Base-by-base conservation (phyloP, 2,797 vertebrate genomes). In the Cossypha caffra region DNA sequence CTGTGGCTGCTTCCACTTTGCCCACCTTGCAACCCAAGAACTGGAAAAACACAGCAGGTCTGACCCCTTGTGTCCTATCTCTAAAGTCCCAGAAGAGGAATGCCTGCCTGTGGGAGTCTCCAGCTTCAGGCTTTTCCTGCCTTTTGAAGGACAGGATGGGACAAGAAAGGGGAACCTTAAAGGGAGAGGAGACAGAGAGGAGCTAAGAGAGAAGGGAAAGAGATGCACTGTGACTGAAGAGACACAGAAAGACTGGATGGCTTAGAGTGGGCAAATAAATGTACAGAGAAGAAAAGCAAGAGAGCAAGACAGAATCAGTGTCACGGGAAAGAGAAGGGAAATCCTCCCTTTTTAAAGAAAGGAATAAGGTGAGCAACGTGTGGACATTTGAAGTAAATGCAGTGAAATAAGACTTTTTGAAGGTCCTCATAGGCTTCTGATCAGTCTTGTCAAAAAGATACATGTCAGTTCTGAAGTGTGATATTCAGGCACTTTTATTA, bases 51-150 rank as follows among this genome's bases (percentile, higher is more conserved):
- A 29, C 31, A 83, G 43, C 2, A 80, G 18, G 16, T 78, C 42
- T 42, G n/a, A 52, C 4, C 5, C 13, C 20, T 73, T 11, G 1
- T 16, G 29, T 90, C 83, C n/a, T 5, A 0, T 7, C 38, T 75
- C 57, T 78, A 20, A 72, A 83, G 47, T 40, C 26, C 21, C 58
- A 55, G 23, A 75, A 76, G 11, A 87, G 19, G 31, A 90, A 57
- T 38, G 35, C 28, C 33, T 62, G 17, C 11, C 28, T 1, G 0
- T 45, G 37, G 31, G 11, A 37, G 2, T 50, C n/a, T 42, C 24
- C 18, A 66, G 21, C 28, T 86, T 8, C 11, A 66, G 52, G 13
- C 1, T 79, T 90, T 83, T 82, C 33, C 48, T 84, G 29, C 8
- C 2, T 89, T 10, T 79, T 64, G 50, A 82, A 91, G 54, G 26